These are phyloP conservation scores for Ophioderma brevispina DNA, from an alignment of 35 echinoderm and acorn worm species.

Conservation along the genomic window DNA sequence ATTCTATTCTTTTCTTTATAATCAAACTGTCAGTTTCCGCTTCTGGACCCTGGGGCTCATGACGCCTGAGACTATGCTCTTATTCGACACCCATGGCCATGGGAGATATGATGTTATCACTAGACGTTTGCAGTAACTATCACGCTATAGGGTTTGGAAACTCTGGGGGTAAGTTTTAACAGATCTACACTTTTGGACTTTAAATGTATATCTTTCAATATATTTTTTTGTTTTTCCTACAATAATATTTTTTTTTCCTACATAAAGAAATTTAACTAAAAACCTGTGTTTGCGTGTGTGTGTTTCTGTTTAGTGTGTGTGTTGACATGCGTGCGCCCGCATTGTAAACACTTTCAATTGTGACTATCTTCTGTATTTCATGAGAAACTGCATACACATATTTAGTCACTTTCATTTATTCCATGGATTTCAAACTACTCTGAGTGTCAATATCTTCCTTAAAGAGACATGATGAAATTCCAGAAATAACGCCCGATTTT, in stretches of 20 bases:
- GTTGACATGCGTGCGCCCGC: neutral
- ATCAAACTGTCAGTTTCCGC: conserved; percentile 92
- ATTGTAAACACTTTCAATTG: neutral
- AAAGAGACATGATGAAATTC: no score
- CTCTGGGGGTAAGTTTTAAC: conserved; percentile 81
- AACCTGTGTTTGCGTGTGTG: neutral
- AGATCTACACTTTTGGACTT: no score
- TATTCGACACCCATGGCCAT: conserved; percentile 87
- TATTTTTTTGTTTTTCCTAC: neutral
- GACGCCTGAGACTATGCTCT: conserved; percentile 84
- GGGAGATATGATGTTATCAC: conserved; percentile 74
- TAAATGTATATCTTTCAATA: no score
- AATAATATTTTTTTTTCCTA: neutral
- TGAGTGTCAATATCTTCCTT: no score
- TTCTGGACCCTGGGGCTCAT: conserved; percentile 97
- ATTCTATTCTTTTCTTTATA: conserved; percentile 2
- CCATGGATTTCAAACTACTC: no score
- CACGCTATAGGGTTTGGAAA: conserved; percentile 84
- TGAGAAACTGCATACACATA: no score
- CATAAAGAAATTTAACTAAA: neutral
- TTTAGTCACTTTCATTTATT: no score
- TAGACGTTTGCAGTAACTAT: conserved; percentile 85
- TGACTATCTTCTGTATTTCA: no score
- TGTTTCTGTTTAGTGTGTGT: neutral
- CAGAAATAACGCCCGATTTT: no score